Evolutionary conservation across 2,797 vertebrate genomes (phyloP).

Genomic region (Thaleichthys pacificus): DNA sequence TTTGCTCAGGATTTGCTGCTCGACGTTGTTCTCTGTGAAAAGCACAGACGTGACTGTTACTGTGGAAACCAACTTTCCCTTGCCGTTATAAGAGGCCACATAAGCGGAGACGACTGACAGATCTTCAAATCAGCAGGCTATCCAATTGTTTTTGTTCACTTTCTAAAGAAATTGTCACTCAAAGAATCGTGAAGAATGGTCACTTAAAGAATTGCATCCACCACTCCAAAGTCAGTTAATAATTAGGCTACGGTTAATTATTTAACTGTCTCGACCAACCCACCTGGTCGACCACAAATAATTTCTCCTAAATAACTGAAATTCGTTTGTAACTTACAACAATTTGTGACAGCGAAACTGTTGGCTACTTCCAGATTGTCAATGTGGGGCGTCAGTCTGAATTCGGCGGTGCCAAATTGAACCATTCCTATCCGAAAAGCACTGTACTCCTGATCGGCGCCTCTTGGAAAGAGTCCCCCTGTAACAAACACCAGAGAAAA

Average conservation of each 20-base stretch:
- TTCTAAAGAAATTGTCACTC: not conserved
- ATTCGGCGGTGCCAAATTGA: conserved; percentile 93
- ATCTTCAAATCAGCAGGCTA: not conserved
- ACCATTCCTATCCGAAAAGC: conserved; percentile 98
- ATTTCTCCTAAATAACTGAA: not conserved
- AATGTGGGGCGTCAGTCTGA: conserved; percentile 96
- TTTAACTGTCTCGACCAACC: not conserved
- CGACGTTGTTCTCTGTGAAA: too few relatives aligned
- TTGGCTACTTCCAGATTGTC: conserved; percentile 99
- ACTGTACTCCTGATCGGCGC: conserved; percentile 99
- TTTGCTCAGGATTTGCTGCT: too few relatives aligned
- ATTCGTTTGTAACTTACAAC: conserved; percentile 85
- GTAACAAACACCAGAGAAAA: conserved; percentile 45
- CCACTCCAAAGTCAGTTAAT: not conserved
- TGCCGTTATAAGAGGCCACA: conserved; percentile 9
- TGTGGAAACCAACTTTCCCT: conserved; percentile 75
- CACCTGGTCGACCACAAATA: not conserved
- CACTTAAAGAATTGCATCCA: not conserved
- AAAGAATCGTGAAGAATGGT: not conserved
- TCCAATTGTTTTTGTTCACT: not conserved
- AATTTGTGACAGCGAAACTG: conserved; percentile 98
- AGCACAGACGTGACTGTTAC: conserved; percentile 59
- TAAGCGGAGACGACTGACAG: not conserved
- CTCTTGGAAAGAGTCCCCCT: conserved; percentile 97
- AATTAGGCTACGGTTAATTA: not conserved